Base-by-base conservation (phyloP, 2,113 vertebrate species). In the Trichomycterus rosablanca region DNA sequence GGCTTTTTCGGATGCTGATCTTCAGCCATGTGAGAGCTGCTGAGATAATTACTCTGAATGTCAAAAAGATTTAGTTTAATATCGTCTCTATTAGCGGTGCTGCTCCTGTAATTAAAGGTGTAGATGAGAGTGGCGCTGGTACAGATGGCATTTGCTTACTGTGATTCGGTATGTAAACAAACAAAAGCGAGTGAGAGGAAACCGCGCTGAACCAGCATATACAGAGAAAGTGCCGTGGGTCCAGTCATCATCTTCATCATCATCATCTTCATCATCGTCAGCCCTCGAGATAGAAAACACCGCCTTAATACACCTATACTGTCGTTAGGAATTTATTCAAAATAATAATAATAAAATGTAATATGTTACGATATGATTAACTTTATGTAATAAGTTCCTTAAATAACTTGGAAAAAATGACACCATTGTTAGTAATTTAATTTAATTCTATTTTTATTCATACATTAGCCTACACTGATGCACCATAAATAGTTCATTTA, bases 1-100 rank as follows among this genome's bases (percentile, higher is more conserved):
- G 3, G 26, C 15, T 69, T 44, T 75, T 77, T 71, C 76, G 22
- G 30, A 59, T 76, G 79, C 74, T 78, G 82, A 71, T 86, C 86
- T 90, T 81, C 81, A 81, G 89, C 80, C 83, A 71, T 76, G 81
- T 81, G 87, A 90, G 86, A 86, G 85, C 86, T 90, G 90, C 88
- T 83, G 89, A 90, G 86, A 94, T 97, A 95, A 98, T 97, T 93
- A 97, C 92, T 95, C 91, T 97, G 93, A 97, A 97, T 97, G 94
- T 98, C 94, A 98, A 89, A 95, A 96, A 98, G 93, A 95, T 97
- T 95, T 96, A 93, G 93, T 95, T 96, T 97, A 98, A 97, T 97
- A 95, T 97, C 92, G 90, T 93, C 92, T 97, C 92, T 91, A 97
- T 98, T 97, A 96, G 94, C 90, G 92, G 91, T 88, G 90, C 92